Percentiles rank a stretch among this genome's conserved stretches.
Conservation (phyloP, 2,113 vertebrate genomes). For the Nothocercus julius region DNA sequence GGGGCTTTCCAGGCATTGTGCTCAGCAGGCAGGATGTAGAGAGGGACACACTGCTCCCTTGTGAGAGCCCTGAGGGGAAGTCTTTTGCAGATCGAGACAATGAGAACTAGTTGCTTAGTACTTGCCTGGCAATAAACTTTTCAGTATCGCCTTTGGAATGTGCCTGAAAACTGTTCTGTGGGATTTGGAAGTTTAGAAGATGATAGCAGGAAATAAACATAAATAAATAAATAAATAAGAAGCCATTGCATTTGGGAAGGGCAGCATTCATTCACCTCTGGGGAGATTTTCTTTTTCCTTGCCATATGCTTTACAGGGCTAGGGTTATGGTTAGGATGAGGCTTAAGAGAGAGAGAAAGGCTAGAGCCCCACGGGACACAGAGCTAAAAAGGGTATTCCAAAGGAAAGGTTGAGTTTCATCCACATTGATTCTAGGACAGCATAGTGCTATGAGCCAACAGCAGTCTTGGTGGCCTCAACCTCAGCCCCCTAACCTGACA, state of each 20-base stretch:
- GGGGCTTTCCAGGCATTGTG: slow-evolving; percentile 24
- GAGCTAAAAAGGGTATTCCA: too few relatives aligned
- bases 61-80: not conserved
- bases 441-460: too few relatives aligned
- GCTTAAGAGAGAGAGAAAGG: too few relatives aligned
- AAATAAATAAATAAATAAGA: not conserved
- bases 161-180: not conserved
- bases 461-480: too few relatives aligned
- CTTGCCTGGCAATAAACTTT: slow-evolving; percentile 58
- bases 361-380: too few relatives aligned
- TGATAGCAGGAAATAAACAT: not conserved
- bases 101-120: slow-evolving; percentile 48
- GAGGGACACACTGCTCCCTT: not conserved
- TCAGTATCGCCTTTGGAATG: slow-evolving; percentile 60
- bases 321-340: too few relatives aligned
- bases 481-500: too few relatives aligned
- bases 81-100: slow-evolving; percentile 28
- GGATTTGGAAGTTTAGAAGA: not conserved
- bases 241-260: not conserved
- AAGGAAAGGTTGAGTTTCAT: too few relatives aligned
- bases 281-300: not conserved
- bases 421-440: too few relatives aligned
- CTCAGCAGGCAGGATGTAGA: not conserved
- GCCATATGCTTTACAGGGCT: too few relatives aligned
- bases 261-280: not conserved